Evolutionary conservation across 2,113 vertebrate species (phyloP).

Genomic region (Tragelaphus scriptus): DNA sequence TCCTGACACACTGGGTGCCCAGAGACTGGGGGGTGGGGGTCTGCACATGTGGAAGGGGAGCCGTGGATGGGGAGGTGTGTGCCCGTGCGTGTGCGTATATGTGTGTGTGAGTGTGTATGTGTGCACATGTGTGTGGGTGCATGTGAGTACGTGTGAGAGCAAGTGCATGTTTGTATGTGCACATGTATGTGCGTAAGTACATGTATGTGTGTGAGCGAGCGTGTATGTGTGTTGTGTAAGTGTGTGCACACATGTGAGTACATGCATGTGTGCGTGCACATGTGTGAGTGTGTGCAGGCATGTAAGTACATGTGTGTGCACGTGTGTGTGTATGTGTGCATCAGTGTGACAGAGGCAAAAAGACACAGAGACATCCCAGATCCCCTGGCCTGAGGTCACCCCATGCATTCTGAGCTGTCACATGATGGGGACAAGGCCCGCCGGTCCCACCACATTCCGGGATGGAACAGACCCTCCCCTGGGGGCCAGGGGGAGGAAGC

Average conservation of each 20-base stretch:
- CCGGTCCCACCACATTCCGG: accelerated
- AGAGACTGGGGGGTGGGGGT: accelerated
- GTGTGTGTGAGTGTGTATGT: not conserved
- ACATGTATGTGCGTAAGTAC: accelerated
- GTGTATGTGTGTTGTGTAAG: accelerated
- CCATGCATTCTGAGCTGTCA: too few species aligned
- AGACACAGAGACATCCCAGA: too few species aligned
- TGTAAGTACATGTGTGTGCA: not conserved
- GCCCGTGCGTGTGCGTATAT: accelerated
- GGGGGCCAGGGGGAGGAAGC: accelerated
- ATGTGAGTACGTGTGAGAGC: not conserved
- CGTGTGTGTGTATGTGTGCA: accelerated
- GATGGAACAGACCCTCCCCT: not conserved
- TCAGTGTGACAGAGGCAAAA: not conserved
- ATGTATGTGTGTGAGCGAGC: not conserved
- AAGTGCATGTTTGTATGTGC: not conserved
- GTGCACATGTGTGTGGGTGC: accelerated
- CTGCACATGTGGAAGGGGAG: not conserved
- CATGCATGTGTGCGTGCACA: accelerated
- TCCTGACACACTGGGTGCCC: accelerated
- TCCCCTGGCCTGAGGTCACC: not conserved
- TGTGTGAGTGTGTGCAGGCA: not conserved
- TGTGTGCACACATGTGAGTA: not conserved
- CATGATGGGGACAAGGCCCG: not conserved
- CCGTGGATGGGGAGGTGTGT: accelerated